Evolutionary conservation across 1,140 invertebrate genomes (phyloP).

Genomic region (Drosophila lacertosa): DNA sequence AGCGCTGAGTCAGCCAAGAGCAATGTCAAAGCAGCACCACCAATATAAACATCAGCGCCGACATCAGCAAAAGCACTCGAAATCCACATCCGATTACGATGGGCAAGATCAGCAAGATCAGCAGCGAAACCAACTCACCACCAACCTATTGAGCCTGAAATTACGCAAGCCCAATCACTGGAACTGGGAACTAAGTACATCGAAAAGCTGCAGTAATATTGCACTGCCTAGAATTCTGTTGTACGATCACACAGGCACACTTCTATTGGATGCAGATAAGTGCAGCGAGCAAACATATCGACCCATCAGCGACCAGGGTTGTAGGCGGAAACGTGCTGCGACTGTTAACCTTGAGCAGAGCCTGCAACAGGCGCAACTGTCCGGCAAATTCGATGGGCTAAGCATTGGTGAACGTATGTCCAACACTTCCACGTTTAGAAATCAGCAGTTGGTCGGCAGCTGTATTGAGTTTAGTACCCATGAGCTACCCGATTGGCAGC

Average conservation of each 20-base stretch:
- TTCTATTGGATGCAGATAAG: conserved; percentile 83
- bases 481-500: conserved; percentile 72
- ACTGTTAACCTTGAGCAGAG: conserved; percentile 51
- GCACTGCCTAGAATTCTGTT: conserved; percentile 84
- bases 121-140: conserved; percentile 48
- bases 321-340: conserved; percentile 56
- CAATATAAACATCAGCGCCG: conserved; percentile 5
- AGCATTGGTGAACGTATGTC: conserved; percentile 67
- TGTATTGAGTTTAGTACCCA: conserved; percentile 76
- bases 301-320: conserved; percentile 2
- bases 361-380: conserved; percentile 50
- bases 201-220: conserved; percentile 85
- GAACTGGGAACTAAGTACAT: conserved; percentile 85
- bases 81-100: neutral
- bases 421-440: conserved; percentile 14
- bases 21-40: conserved; percentile 52
- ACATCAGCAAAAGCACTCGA: neutral
- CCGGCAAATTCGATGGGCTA: conserved; percentile 65
- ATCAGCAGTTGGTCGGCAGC: conserved; percentile 36
- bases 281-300: conserved; percentile 54
- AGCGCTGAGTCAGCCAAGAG: conserved; percentile 36
- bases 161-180: conserved; percentile 85
- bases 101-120: neutral
- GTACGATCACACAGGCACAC: conserved; percentile 84
- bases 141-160: conserved; percentile 83